Evolutionary conservation across 2,797 vertebrate genomes (phyloP).

Genomic region (Buceros bicornis): DNA sequence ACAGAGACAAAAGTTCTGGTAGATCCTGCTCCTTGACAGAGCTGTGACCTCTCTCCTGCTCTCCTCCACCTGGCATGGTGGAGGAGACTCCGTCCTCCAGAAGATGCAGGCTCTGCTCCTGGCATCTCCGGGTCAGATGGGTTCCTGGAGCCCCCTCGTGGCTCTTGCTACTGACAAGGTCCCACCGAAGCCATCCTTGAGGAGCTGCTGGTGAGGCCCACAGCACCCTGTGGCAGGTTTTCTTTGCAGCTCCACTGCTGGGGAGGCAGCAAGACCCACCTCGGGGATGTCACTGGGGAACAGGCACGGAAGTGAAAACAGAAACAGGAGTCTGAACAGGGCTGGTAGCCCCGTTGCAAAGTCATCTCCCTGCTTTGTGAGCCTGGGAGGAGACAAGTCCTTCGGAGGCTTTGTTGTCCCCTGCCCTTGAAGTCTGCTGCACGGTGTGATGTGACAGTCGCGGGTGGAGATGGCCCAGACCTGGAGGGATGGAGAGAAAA

Average conservation of each 20-base stretch:
- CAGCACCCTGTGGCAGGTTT: neutral
- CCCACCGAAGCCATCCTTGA: neutral
- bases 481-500: neutral
- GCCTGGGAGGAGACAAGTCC: neutral
- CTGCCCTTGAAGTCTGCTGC: neutral
- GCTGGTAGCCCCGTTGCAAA: neutral
- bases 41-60: neutral
- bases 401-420: neutral
- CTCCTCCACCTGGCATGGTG: neutral
- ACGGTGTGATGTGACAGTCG: accelerated
- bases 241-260: neutral
- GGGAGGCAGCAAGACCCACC: neutral
- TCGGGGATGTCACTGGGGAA: neutral
- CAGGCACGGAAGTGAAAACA: neutral
- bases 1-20: neutral
- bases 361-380: neutral
- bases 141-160: slow-evolving; percentile 72
- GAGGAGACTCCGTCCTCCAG: neutral
- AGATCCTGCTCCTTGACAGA: neutral
- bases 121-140: neutral
- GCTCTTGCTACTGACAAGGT: neutral
- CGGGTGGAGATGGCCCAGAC: neutral
- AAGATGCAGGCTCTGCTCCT: neutral
- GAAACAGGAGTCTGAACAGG: neutral
- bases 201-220: neutral